These are phyloP conservation scores for Galemys pyrenaicus DNA, from an alignment of 2,113 vertebrate species.

Conservation along the genomic window DNA sequence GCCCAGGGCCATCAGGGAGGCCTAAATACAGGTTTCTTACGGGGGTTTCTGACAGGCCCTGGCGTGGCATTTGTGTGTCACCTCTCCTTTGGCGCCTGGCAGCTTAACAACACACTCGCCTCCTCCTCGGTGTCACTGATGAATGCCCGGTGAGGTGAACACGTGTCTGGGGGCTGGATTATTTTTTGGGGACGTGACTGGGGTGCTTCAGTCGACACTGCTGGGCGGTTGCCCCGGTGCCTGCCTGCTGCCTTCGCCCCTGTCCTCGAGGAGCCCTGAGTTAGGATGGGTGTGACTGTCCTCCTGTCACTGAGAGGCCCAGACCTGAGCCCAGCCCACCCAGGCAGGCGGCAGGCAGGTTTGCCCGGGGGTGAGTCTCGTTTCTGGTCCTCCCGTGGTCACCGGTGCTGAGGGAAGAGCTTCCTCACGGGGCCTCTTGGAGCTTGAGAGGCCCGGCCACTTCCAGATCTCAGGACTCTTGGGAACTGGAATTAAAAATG, in stretches of 20 bases:
- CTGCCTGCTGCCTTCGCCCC: fast-evolving
- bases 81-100: not conserved
- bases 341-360: not conserved
- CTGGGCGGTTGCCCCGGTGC: not conserved
- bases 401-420: not conserved
- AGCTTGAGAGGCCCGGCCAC: not conserved
- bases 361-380: not conserved
- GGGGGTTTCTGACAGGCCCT: not conserved
- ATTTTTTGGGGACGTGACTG: not conserved
- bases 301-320: not conserved
- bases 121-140: not conserved
- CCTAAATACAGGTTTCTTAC: not conserved
- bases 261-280: not conserved
- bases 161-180: not conserved
- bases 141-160: not conserved
- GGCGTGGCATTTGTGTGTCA: not conserved
- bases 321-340: not conserved
- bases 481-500: not conserved
- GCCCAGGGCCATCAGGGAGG: too few relatives aligned
- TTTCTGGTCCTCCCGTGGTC: fast-evolving
- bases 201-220: not conserved
- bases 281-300: not conserved
- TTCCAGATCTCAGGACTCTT: not conserved
- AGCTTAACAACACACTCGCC: not conserved
- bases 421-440: not conserved